phyloP scores from a whole-genome alignment of 2,888 invertebrate species.

The Archips crataeganus region DNA sequence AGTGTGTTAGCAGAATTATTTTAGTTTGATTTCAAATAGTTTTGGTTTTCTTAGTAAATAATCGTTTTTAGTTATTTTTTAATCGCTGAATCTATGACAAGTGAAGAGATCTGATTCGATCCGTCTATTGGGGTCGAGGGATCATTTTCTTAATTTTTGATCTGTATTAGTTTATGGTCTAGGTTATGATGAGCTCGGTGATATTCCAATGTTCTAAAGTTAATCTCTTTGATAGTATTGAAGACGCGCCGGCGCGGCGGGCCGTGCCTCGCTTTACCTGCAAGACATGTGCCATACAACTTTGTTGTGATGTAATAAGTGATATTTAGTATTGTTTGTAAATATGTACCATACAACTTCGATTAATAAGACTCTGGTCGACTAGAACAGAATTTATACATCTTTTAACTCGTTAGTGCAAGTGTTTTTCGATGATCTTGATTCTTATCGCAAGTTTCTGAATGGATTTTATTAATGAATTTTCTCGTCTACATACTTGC shows the following conservation, averaged over 20 bases:
- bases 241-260: slow-evolving; percentile 71
- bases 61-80: slow-evolving; percentile 81
- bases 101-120: slow-evolving; percentile 86
- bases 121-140: slow-evolving; percentile 56
- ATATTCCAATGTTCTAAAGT: slow-evolving; percentile 72
- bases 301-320: slow-evolving; percentile 85
- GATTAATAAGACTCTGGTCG: slow-evolving; percentile 73
- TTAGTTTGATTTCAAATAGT: slow-evolving; percentile 80
- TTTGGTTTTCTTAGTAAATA: slow-evolving; percentile 81
- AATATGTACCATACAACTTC: slow-evolving; percentile 83
- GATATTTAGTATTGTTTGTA: slow-evolving; percentile 85
- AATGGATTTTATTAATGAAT: slow-evolving; percentile 47
- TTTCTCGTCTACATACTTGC: slow-evolving; percentile 50
- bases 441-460: slow-evolving; percentile 42
- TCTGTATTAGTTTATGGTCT: slow-evolving; percentile 74
- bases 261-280: slow-evolving; percentile 64
- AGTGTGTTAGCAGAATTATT: slow-evolving; percentile 85
- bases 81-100: slow-evolving; percentile 84
- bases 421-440: slow-evolving; percentile 46
- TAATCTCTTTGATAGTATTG: slow-evolving; percentile 63
- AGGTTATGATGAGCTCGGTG: slow-evolving; percentile 74
- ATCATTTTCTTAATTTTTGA: slow-evolving; percentile 70
- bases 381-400: slow-evolving; percentile 60
- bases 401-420: slow-evolving; percentile 61
- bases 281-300: slow-evolving; percentile 83